A percentile compares a stretch with the other conserved stretches of the same genome.
Evolutionary conservation across 2,113 vertebrate genomes (phyloP).

Genomic region (Cryptomyrus ogoouensis): DNA sequence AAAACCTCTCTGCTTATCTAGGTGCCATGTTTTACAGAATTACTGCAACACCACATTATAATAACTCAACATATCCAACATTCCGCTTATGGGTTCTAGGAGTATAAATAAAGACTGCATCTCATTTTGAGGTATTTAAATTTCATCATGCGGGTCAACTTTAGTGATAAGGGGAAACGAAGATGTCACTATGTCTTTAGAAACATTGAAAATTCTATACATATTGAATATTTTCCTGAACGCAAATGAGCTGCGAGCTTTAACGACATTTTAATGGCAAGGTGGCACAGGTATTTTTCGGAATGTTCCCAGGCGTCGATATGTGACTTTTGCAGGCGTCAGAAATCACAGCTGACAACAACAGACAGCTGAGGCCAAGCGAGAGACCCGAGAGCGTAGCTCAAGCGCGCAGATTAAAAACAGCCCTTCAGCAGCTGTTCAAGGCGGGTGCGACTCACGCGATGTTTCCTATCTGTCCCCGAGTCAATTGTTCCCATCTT

Average conservation of each 20-base stretch:
- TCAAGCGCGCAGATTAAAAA: background rate
- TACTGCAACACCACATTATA: background rate
- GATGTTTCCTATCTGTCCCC: slow-evolving; percentile 9
- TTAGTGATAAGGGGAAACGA: background rate
- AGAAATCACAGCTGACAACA: slow-evolving; percentile 23
- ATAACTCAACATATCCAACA: background rate
- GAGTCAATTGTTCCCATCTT: slow-evolving; percentile 13
- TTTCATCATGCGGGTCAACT: background rate
- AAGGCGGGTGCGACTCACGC: background rate
- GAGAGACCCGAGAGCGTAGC: background rate
- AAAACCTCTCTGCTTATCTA: background rate
- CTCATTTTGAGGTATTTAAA: background rate
- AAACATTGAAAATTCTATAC: background rate
- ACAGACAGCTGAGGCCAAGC: background rate
- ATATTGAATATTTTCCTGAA: background rate
- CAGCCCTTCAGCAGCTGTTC: background rate
- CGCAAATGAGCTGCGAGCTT: background rate
- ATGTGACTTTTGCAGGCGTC: background rate
- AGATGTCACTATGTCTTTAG: background rate
- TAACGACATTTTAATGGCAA: background rate
- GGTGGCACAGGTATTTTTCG: background rate
- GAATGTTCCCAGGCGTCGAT: background rate
- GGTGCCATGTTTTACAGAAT: background rate
- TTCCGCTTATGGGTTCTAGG: background rate
- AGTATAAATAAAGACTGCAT: background rate